These are phyloP conservation scores for Lacanobia oleracea DNA, from an alignment of 2,888 invertebrate genomes.

Conservation along the genomic window DNA sequence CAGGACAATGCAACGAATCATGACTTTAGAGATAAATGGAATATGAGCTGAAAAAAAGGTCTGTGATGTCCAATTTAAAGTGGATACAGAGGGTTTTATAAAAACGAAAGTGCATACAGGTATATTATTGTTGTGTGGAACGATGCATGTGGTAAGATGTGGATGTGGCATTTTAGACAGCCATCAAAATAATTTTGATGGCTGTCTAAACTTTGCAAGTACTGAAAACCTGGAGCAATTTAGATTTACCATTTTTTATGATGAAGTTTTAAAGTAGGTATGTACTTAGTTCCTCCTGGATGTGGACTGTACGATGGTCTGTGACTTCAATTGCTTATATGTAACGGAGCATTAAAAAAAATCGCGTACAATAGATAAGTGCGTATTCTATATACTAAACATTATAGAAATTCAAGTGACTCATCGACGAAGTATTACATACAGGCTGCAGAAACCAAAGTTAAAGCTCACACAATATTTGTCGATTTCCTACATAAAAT, in stretches of 20 bases:
- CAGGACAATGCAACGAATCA: constrained; percentile 84
- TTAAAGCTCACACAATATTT: background rate
- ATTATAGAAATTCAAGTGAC: background rate
- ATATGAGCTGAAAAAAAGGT: constrained; percentile 78
- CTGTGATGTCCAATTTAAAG: constrained; percentile 81
- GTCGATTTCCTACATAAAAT: background rate
- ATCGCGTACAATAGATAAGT: background rate
- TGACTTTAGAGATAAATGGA: constrained; percentile 86
- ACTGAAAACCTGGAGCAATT: no score
- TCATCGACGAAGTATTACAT: background rate
- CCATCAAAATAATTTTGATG: background rate
- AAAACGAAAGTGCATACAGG: constrained; percentile 84
- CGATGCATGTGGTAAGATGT: constrained; percentile 1
- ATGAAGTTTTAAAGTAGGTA: no score
- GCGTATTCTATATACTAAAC: background rate
- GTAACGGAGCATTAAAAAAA: no score
- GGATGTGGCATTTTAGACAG: constrained; percentile 38
- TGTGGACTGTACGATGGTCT: no score
- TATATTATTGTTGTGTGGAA: constrained; percentile 68
- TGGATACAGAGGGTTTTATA: constrained; percentile 78
- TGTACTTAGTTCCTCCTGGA: no score
- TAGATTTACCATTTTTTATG: no score
- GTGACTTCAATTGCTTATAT: no score
- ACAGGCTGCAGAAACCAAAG: background rate
- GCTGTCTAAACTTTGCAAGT: background rate